phyloP scores from a whole-genome alignment of 2,888 invertebrate species.

The Lepidochrysops patricia region DNA sequence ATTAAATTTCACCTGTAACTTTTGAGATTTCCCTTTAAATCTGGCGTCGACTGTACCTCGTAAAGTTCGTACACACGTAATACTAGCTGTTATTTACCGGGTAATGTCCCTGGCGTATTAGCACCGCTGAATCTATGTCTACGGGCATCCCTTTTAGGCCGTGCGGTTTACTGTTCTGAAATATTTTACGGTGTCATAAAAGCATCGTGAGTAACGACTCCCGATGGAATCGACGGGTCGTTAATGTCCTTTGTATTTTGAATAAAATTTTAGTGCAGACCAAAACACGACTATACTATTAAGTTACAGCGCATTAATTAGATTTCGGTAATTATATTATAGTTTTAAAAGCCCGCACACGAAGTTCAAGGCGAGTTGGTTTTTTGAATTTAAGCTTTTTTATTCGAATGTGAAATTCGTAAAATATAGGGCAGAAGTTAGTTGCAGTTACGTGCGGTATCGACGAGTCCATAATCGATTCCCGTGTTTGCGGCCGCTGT shows the following conservation, averaged over 20 bases:
- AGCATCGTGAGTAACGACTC: conserved; percentile 50
- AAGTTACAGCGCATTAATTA: not conserved
- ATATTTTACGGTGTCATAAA: conserved; percentile 65
- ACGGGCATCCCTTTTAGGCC: conserved; percentile 22
- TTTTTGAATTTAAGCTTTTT: not conserved
- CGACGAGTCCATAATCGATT: conserved; percentile 62
- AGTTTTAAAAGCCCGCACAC: not conserved
- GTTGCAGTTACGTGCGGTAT: conserved; percentile 26
- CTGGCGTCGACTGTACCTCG: not conserved
- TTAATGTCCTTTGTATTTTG: conserved; percentile 8
- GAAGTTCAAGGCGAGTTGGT: too few relatives aligned
- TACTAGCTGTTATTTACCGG: not conserved
- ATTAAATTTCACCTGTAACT: not conserved
- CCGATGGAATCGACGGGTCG: conserved; percentile 29
- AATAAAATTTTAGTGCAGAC: not conserved
- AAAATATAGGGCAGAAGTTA: conserved; percentile 8
- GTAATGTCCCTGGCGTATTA: conserved; percentile 10
- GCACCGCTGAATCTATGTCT: conserved; percentile 10
- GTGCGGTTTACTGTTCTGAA: conserved; percentile 52
- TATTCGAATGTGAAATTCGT: not conserved
- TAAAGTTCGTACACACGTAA: conserved; percentile 2
- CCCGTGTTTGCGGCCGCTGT: conserved; percentile 60
- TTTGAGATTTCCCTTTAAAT: not conserved
- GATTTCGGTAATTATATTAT: not conserved
- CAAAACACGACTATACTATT: not conserved